Evolutionary conservation across 2,888 invertebrate genomes (phyloP), one percentile per base, ranked within the genome.

Genomic region (Polydrusus cervinus): DNA sequence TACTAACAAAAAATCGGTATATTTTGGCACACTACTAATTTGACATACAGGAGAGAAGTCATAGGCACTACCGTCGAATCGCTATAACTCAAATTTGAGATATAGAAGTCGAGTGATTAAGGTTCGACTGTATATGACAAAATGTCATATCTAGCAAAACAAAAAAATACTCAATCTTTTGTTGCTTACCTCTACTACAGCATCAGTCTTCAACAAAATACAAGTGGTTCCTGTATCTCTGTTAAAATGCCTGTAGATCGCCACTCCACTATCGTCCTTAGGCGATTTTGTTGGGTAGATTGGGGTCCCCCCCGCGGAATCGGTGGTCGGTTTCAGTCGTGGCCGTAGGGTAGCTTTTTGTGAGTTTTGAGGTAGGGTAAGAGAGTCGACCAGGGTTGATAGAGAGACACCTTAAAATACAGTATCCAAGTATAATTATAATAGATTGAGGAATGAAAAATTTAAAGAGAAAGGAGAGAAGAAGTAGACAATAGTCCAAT

Each of bases 141-240:
- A n/a, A n/a, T n/a, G n/a, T n/a, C n/a, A n/a, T n/a, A n/a, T n/a
- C n/a, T n/a, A 25, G 1, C 25, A 25, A 25, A 5, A 25, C 25
- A 1, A 5, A 25, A 25, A 25, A 25, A n/a, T n/a, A 25, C 25
- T 5, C 1, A 25, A 25, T 25, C 1, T 25, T 3, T 25, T 3
- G 5, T 25, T 25, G 1, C 34, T 79, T 80, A 86, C 87, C 83
- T 87, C 87, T 47, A 95, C 90, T 6, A 95, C 86, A 0, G 93
- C 95, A 84, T 95, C 95, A 20, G 93, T 93, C 79, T 91, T 91
- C 38, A 95, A 89, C 34, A 95, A 87, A 79, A 95, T 95, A 83
- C 95, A 95, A 0, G 95, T 94, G 78, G 92, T 92, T 0, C 93
- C 94, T 14, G 78, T 80, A 68, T 91, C 91, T 77, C 91, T 90